Conservation (phyloP, 2,797 vertebrate species). For the Scomberomorus guttatus region DNA sequence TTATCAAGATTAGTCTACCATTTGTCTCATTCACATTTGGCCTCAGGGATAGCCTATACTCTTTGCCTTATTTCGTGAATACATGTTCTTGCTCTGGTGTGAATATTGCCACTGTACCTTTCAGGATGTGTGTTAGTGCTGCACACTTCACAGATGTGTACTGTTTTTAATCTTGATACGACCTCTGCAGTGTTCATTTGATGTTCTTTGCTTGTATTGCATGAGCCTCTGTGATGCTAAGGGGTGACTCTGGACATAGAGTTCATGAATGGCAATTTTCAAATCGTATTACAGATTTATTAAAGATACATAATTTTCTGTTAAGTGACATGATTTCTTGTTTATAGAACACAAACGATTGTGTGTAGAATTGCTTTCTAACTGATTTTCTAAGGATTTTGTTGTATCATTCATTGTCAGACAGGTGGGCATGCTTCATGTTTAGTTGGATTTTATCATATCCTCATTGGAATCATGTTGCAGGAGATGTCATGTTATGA, state of each 20-base stretch:
- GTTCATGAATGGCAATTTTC: slow-evolving; percentile 1
- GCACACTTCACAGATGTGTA: slow-evolving; percentile 32
- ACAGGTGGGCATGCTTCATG: slow-evolving; percentile 63
- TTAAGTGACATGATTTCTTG: neutral
- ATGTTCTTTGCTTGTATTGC: slow-evolving; percentile 76
- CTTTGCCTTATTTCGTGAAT: slow-evolving; percentile 41
- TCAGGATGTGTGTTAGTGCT: slow-evolving; percentile 50
- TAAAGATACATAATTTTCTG: neutral
- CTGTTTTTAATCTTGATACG: slow-evolving; percentile 16
- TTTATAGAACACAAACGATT: neutral
- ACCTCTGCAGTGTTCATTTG: slow-evolving; percentile 55
- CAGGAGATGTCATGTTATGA: slow-evolving; percentile 58
- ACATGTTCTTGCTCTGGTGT: slow-evolving; percentile 52
- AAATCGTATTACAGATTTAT: neutral
- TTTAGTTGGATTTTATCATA: slow-evolving; percentile 52
- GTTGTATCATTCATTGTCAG: slow-evolving; percentile 4
- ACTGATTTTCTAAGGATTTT: neutral
- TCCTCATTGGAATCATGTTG: slow-evolving; percentile 58
- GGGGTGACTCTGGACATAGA: slow-evolving; percentile 14
- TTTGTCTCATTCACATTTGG: slow-evolving; percentile 56
- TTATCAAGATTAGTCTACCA: slow-evolving; percentile 37
- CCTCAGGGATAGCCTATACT: slow-evolving; percentile 23
- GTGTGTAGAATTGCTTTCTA: neutral
- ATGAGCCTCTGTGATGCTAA: slow-evolving; percentile 72
- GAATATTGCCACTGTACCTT: slow-evolving; percentile 28